phyloP scores from a whole-genome alignment of 23 tunicate species.

The Ciona savignyi region DNA sequence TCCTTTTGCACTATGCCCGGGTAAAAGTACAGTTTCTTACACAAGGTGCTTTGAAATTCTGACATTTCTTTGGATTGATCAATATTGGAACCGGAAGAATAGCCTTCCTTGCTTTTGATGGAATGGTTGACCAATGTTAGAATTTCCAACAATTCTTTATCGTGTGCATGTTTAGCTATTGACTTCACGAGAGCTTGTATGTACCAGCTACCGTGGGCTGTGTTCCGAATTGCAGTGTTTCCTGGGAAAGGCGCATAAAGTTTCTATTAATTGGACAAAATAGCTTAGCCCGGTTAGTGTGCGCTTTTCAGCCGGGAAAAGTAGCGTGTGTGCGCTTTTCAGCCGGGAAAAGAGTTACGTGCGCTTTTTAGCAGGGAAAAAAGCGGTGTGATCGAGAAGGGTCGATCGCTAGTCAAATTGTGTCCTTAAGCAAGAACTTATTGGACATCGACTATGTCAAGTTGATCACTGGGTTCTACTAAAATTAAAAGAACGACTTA shows the following conservation, averaged over 20 bases:
- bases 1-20: not conserved
- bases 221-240: not conserved
- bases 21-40: not conserved
- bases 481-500: too few relatives aligned
- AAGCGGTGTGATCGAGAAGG: too few relatives aligned
- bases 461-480: too few relatives aligned
- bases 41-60: constrained; percentile 3
- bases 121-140: not conserved
- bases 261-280: too few relatives aligned
- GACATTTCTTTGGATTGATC: not conserved
- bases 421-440: too few relatives aligned
- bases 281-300: too few relatives aligned
- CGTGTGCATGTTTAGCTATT: not conserved
- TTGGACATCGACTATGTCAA: too few relatives aligned
- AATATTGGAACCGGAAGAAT: not conserved
- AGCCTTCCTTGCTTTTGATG: not conserved
- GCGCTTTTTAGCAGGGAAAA: too few relatives aligned
- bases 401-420: too few relatives aligned
- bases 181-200: not conserved
- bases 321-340: too few relatives aligned
- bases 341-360: too few relatives aligned
- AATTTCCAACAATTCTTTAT: not conserved
- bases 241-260: not conserved
- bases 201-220: constrained; percentile 1
- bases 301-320: too few relatives aligned